phyloP scores from a whole-genome alignment of 2,797 vertebrate species.

The Channallabes apus region DNA sequence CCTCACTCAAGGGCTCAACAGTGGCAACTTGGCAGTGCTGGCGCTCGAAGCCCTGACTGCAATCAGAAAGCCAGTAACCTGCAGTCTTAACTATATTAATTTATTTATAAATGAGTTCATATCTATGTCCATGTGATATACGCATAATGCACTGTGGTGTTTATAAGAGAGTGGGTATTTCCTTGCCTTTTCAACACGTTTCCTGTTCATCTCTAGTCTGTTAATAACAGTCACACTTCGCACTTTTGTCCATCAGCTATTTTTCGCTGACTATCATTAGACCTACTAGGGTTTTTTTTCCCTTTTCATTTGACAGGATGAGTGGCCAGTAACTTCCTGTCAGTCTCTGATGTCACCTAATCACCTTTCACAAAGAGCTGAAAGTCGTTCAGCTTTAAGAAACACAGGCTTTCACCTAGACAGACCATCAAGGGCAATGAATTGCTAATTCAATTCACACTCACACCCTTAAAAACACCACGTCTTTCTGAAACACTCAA shows the following conservation, averaged over 20 bases:
- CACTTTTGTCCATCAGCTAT: not conserved
- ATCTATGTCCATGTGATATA: not conserved
- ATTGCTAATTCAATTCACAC: constrained; percentile 50
- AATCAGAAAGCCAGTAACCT: too few species aligned
- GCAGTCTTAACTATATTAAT: too few species aligned
- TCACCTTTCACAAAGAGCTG: constrained; percentile 35
- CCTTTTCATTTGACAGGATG: constrained; percentile 11
- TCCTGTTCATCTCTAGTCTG: not conserved
- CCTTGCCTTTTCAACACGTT: not conserved
- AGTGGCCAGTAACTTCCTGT: not conserved
- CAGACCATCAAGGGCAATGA: constrained; percentile 35
- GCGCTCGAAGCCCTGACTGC: too few species aligned
- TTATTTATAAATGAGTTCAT: not conserved
- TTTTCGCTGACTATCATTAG: not conserved
- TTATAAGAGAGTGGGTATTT: not conserved
- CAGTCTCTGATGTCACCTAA: constrained; percentile 28
- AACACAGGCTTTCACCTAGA: constrained; percentile 1
- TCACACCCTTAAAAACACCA: constrained; percentile 24
- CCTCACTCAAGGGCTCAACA: too few species aligned
- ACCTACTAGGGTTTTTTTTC: not conserved
- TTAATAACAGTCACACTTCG: not conserved
- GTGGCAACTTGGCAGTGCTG: too few species aligned
- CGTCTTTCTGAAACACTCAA: constrained; percentile 42
- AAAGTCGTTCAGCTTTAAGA: constrained; percentile 15
- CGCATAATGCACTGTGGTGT: not conserved